These are phyloP conservation scores for Micrasema longulum DNA, from an alignment of 1,140 invertebrate genomes.

Conservation along the genomic window DNA sequence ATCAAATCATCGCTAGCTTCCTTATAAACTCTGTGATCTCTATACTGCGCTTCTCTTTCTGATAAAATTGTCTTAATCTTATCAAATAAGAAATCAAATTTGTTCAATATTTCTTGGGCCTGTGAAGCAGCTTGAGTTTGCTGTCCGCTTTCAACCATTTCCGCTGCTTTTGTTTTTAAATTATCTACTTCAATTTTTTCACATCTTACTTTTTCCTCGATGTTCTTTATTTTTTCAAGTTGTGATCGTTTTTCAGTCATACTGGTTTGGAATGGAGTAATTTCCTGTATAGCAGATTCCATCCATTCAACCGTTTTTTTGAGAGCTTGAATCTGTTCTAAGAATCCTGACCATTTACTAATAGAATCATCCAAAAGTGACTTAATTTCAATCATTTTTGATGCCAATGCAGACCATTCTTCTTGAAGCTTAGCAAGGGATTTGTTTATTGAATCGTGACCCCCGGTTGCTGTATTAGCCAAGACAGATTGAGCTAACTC, in stretches of 20 bases:
- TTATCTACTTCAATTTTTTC: slow-evolving; percentile 94
- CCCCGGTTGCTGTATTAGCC: slow-evolving; percentile 89
- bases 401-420: slow-evolving; percentile 87
- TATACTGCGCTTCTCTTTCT: slow-evolving; percentile 87
- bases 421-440: slow-evolving; percentile 86
- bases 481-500: slow-evolving; percentile 92
- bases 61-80: slow-evolving; percentile 79
- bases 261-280: slow-evolving; percentile 81
- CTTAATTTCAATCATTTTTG: slow-evolving; percentile 91
- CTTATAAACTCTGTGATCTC: slow-evolving; percentile 89
- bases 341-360: slow-evolving; percentile 88
- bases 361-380: slow-evolving; percentile 89
- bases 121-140: slow-evolving; percentile 85
- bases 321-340: slow-evolving; percentile 88
- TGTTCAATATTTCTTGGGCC: slow-evolving; percentile 86
- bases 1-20: slow-evolving; percentile 90
- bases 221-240: slow-evolving; percentile 84
- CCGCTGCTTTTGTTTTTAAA: slow-evolving; percentile 86
- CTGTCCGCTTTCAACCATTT: slow-evolving; percentile 87
- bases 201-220: slow-evolving; percentile 90
- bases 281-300: slow-evolving; percentile 77
- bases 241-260: slow-evolving; percentile 88
- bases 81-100: slow-evolving; percentile 80
- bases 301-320: slow-evolving; percentile 86
- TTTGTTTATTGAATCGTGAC: slow-evolving; percentile 88